Evolutionary conservation across 2,113 vertebrate species (phyloP), one percentile per base, ranked within the genome.

Genomic region (Pao palembangensis): DNA sequence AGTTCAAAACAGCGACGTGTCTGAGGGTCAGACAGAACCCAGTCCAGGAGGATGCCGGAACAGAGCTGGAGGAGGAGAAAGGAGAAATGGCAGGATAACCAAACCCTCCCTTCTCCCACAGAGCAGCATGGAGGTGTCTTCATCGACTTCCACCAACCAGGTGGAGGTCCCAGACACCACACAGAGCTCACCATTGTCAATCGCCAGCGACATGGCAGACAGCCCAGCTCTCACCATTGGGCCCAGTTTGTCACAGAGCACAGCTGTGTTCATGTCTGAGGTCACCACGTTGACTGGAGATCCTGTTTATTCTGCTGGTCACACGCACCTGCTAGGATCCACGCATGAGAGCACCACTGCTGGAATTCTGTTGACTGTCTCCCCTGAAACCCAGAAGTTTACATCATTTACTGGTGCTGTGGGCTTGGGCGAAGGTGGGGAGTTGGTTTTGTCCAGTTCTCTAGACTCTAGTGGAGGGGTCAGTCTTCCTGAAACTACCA

Each of bases 131-230:
- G 97, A 99, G 85, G 97, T 99, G 67, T 96, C 96, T 68, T 98
- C 96, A 14, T 89, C 88, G n/a, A 89, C 88, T 18, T 88, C 85
- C 48, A 93, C 93, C 85, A 96, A 95, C 84, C 96, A 99, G 90
- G 95, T 98, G 85, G 97, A 99, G 84, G 95, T 98, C 43, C 96
- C 96, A 0, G 97, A 99, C 89, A 99, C 97, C 15, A 99, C 97
- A 62, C 97, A 99, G 90, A 98, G 95, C 84, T 99, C 97, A 49
- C 97, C 97, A 0, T 87, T 99, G 79, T 98, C 95, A 84, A 97
- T 98, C 88, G 93, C 94, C 90, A 98, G 95, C 2, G 97, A 99
- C 65, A 93, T 97, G 90, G 96, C 91, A 0, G 96, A 98, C 80
- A 98, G 96, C 75, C 96, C 97, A 0, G 94, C 93, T 8, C 94